These are phyloP conservation scores for Diarsia rubi DNA, from an alignment of 2,888 invertebrate species.

Conservation along the genomic window DNA sequence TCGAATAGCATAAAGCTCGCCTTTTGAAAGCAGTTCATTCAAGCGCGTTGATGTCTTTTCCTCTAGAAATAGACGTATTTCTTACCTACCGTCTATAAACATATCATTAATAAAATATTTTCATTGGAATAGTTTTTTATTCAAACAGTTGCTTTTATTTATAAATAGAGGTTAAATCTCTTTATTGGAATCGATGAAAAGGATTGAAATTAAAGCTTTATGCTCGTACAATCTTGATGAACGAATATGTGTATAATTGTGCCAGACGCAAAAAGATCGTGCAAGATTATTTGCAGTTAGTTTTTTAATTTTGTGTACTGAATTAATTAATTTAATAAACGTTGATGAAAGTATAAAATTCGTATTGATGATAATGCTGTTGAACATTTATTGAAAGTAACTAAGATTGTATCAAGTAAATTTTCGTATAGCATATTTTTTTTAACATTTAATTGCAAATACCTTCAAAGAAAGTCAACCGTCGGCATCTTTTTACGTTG, in stretches of 20 bases:
- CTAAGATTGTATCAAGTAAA: not conserved
- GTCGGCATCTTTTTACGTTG: not conserved
- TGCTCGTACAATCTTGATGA: constrained; percentile 23
- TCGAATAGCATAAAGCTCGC: not conserved
- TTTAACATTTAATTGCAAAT: not conserved
- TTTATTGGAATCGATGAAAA: constrained; percentile 27
- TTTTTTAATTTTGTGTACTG: constrained; percentile 19
- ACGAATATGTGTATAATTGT: constrained; percentile 32
- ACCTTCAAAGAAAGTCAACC: not conserved
- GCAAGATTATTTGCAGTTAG: constrained; percentile 23
- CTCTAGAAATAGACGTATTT: constrained; percentile 6
- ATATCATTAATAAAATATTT: constrained; percentile 21
- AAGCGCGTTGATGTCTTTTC: constrained; percentile 60
- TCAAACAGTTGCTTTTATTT: constrained; percentile 9
- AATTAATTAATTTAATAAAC: constrained; percentile 18
- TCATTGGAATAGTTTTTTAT: constrained; percentile 11
- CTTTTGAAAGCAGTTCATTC: not conserved
- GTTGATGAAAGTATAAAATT: not conserved
- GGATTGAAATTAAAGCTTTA: constrained; percentile 22
- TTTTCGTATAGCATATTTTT: not conserved
- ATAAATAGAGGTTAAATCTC: constrained; percentile 13
- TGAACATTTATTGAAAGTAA: not conserved
- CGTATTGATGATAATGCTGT: not conserved
- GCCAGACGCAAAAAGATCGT: constrained; percentile 8
- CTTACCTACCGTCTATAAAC: not conserved